Conservation (phyloP, 2,113 vertebrate genomes). For the Clupea harengus region DNA sequence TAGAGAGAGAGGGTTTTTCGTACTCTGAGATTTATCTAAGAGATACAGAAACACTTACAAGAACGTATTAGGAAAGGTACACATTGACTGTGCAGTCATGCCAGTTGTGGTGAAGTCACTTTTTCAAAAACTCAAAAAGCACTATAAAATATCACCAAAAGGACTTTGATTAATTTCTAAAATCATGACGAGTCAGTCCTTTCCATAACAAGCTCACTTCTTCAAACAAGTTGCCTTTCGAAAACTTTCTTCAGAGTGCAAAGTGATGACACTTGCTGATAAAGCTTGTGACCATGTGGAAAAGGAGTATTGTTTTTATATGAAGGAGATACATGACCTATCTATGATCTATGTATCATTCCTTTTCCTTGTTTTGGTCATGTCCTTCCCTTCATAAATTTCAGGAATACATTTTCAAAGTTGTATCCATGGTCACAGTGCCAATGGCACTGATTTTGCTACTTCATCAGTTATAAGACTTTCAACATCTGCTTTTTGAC, state of each 20-base stretch:
- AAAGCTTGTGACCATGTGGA: background rate
- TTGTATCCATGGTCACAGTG: background rate
- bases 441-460: background rate
- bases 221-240: background rate
- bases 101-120: background rate
- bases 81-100: background rate
- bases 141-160: background rate
- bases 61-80: background rate
- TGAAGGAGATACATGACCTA: background rate
- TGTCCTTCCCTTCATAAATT: background rate
- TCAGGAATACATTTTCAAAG: background rate
- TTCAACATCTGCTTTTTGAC: background rate
- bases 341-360: background rate
- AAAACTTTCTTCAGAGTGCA: background rate
- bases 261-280: background rate
- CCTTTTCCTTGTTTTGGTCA: background rate
- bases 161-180: background rate
- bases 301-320: background rate
- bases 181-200: background rate
- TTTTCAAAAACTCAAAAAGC: background rate
- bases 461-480: background rate
- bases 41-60: background rate
- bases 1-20: background rate
- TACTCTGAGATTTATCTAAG: background rate
- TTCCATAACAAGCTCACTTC: background rate